Evolutionary conservation across 2,888 invertebrate species (phyloP).

Genomic region (Himalopsyche japonica): DNA sequence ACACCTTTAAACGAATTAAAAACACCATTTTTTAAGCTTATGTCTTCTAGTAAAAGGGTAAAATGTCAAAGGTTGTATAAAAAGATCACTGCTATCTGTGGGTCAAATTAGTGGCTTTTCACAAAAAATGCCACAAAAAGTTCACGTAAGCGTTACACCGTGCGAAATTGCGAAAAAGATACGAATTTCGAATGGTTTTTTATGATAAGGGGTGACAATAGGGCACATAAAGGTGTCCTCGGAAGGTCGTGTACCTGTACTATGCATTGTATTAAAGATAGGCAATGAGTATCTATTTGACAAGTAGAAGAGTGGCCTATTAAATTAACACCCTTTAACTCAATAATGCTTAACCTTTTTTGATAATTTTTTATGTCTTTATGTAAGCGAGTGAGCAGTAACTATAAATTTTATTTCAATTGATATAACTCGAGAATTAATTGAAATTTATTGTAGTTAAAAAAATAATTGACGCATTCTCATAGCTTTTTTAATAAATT

Average conservation of each 20-base stretch:
- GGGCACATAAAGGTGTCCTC: not conserved
- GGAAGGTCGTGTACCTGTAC: conserved; percentile 13
- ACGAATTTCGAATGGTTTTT: conserved; percentile 9
- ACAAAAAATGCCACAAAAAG: conserved; percentile 22
- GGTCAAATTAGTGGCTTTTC: conserved; percentile 40
- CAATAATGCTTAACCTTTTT: not conserved
- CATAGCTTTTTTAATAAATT: no score
- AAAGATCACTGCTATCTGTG: conserved; percentile 23
- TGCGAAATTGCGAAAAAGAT: conserved; percentile 30
- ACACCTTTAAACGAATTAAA: conserved; percentile 3
- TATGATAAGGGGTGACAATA: not conserved
- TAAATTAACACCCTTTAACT: not conserved
- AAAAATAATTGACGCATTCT: no score
- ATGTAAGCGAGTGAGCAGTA: not conserved
- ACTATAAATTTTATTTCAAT: no score
- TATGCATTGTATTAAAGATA: not conserved
- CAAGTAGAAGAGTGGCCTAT: not conserved
- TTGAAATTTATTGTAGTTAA: no score
- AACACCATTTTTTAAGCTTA: conserved; percentile 6
- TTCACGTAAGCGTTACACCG: conserved; percentile 21
- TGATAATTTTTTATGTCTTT: no score
- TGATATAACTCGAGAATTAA: no score
- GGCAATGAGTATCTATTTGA: not conserved
- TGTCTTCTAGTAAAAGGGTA: conserved; percentile 19
- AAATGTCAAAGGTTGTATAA: not conserved